A percentile compares a stretch with the other conserved stretches of the same genome.
Evolutionary conservation across 2,888 invertebrate species (phyloP).

Genomic region (Epicampocera succincta): DNA sequence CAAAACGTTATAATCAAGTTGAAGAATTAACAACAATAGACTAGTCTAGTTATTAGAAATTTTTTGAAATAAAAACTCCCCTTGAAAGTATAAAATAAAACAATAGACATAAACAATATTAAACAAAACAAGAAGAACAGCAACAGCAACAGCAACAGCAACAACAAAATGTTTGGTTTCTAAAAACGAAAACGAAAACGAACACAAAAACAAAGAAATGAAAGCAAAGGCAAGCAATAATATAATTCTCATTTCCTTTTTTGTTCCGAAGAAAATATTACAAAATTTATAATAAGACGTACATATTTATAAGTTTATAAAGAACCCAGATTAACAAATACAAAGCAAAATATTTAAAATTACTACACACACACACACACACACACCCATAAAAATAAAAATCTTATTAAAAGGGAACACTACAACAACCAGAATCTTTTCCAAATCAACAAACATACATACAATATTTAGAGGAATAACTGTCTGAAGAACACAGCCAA

Average conservation of each 20-base stretch:
- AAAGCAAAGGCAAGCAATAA: slow-evolving; percentile 60
- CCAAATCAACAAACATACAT: slow-evolving; percentile 27
- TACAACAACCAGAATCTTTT: slow-evolving; percentile 24
- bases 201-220: too few relatives aligned
- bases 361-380: background rate
- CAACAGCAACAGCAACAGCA: slow-evolving; percentile 29
- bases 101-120: slow-evolving; percentile 20
- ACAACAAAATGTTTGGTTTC: slow-evolving; percentile 59
- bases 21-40: slow-evolving; percentile 54
- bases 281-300: slow-evolving; percentile 25
- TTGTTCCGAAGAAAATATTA: slow-evolving; percentile 24
- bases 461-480: slow-evolving; percentile 18
- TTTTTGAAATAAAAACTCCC: slow-evolving; percentile 46
- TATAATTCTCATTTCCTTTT: slow-evolving; percentile 55
- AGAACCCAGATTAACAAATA: slow-evolving; percentile 29
- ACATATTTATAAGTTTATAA: slow-evolving; percentile 44
- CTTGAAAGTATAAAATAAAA: slow-evolving; percentile 15
- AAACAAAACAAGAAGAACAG: too few relatives aligned
- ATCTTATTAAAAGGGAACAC: slow-evolving; percentile 44
- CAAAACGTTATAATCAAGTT: slow-evolving; percentile 54
- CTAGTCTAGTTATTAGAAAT: slow-evolving; percentile 70
- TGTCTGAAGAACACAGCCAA: slow-evolving; percentile 17
- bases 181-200: too few relatives aligned
- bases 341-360: slow-evolving; percentile 18
- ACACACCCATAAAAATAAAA: slow-evolving; percentile 27